Base-by-base conservation (phyloP, 1,140 invertebrate species). In the Orchestia grillus region DNA sequence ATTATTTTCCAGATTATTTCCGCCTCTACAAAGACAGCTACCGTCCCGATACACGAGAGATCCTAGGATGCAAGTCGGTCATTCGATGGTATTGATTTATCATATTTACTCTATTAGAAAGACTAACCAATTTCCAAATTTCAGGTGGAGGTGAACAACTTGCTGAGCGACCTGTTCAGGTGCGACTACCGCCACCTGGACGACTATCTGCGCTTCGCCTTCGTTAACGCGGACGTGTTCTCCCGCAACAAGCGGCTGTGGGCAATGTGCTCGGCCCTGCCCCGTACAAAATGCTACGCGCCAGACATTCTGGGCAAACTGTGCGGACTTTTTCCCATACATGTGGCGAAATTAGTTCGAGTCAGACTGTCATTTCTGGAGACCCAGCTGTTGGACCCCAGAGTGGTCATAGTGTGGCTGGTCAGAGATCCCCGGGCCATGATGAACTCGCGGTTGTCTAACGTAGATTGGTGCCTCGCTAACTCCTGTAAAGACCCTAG, bases 61-160 rank as follows among this genome's bases (percentile, higher is more conserved):
- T 19, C 19, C 47, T 6, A 53, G 19, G 47, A 6, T 87, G 19
- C 19, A 53, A 6, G 47, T 53, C 6, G 47, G 47, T 8, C 19
- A 53, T 53, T 6, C 19, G 19, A 53, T 6, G 47, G 19, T 19
- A 53, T 53, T 53, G 6, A 53, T 19, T 53, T n/a, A n/a, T 53
- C 47, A 53, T 53, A 8, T 53, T 53, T 53, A 53, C 19, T 53
- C 19, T 53, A 53, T 53, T 23, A 36, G 11, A 36, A 77, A 77
- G 36, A 15, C 15, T 90, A 42, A 43, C 28, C 28, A 90, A 90
- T 42, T 42, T 42, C 1, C 41, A 23, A 23, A 90, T 96, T 94
- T 16, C 96, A 97, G 96, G 97, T 98, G 87, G 97, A 98, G 96
- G 98, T 98, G 87, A 97, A 53, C 44, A 44, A 95, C n/a, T 45